These are phyloP conservation scores for Trematomus bernacchii DNA, from an alignment of 2,797 vertebrate genomes.

Conservation along the genomic window DNA sequence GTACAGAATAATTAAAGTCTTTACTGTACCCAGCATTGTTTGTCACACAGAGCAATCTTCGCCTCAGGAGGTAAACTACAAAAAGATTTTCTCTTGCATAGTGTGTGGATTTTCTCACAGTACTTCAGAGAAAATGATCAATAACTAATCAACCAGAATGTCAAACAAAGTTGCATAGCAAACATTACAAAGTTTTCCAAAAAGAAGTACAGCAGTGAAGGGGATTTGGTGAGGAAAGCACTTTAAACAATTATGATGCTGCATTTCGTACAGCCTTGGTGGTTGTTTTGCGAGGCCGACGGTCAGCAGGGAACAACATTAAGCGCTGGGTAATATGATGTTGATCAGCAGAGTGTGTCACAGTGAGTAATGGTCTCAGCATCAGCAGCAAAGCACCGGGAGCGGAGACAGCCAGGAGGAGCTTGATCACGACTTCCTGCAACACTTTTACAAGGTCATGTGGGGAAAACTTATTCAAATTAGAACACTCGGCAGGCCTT, in stretches of 20 bases:
- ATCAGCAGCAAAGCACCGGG: constrained; percentile 38
- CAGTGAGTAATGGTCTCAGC: constrained; percentile 78
- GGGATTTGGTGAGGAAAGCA: constrained; percentile 26
- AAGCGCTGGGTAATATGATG: constrained; percentile 74
- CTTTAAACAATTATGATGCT: constrained; percentile 39
- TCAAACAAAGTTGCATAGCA: constrained; percentile 30
- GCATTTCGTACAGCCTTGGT: constrained; percentile 33
- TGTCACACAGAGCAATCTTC: constrained; percentile 25
- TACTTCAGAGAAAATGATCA: constrained; percentile 40
- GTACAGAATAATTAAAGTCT: constrained; percentile 9
- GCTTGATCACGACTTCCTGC: constrained; percentile 45
- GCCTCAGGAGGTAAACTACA: constrained; percentile 33
- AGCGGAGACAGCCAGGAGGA: constrained; percentile 48
- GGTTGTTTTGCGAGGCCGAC: constrained; percentile 41
- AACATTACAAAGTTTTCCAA: constrained; percentile 43
- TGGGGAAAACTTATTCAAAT: constrained; percentile 55
- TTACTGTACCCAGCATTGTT: constrained; percentile 16
- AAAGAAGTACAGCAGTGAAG: background rate
- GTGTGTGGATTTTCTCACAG: constrained; percentile 27
- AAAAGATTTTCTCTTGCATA: constrained; percentile 39
- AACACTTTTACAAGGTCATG: constrained; percentile 67
- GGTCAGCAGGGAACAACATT: constrained; percentile 66
- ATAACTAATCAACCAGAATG: constrained; percentile 53
- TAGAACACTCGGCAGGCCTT: constrained; percentile 69
- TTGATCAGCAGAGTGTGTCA: constrained; percentile 74